Conservation (phyloP, 2,888 invertebrate genomes). For the Caenorhabditis sp. region DNA sequence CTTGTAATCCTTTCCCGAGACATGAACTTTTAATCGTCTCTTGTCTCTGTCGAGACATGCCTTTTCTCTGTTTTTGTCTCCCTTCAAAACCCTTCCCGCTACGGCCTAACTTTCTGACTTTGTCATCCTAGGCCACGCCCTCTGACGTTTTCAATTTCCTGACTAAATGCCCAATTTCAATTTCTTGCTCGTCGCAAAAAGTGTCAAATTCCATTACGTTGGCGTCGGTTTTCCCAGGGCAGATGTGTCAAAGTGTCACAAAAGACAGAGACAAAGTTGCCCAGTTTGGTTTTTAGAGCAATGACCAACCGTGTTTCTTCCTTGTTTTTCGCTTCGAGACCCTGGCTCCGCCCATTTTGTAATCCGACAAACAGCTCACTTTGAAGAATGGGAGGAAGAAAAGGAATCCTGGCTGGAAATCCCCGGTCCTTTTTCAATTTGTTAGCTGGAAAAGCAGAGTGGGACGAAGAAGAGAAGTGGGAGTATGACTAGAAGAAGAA, state of each 20-base stretch:
- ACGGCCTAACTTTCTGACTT: neutral
- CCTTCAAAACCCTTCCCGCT: too few relatives aligned
- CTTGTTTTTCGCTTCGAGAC: neutral
- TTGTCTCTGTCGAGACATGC: neutral
- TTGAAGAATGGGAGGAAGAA: neutral
- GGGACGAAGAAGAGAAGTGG: neutral
- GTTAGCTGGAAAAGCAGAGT: constrained; percentile 4
- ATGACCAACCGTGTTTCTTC: too few relatives aligned
- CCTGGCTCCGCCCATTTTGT: too few relatives aligned
- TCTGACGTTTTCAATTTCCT: constrained; percentile 5
- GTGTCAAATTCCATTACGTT: constrained; percentile 3
- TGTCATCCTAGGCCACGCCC: neutral
- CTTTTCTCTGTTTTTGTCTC: neutral
- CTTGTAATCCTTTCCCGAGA: constrained; percentile 52
- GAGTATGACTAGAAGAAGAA: neutral
- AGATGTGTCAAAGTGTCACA: neutral
- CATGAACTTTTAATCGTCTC: constrained; percentile 38
- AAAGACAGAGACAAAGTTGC: neutral
- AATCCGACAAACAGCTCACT: neutral
- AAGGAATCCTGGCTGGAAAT: constrained; percentile 23
- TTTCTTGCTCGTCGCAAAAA: neutral
- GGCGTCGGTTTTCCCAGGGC: too few relatives aligned
- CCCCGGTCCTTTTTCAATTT: constrained; percentile 8
- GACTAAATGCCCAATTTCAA: neutral
- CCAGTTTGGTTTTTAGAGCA: too few relatives aligned